Base-by-base conservation (phyloP, 2,113 vertebrate species). In the Chionodraco myersi region DNA sequence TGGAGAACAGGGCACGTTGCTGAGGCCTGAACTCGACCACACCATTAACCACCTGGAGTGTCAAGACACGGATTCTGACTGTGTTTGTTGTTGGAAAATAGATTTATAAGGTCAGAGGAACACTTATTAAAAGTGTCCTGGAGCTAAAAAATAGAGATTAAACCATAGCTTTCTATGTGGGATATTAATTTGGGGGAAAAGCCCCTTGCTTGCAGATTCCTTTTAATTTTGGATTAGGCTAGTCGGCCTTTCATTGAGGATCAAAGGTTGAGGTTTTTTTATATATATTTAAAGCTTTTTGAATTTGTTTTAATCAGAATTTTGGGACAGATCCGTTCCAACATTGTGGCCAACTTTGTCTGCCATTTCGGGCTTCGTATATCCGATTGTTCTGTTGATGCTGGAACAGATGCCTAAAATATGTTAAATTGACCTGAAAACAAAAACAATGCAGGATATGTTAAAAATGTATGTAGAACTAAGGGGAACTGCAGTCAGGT, bases 41-140 rank as follows among this genome's bases (percentile, higher is more conserved):
- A 66, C 64, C 47, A 75, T 83, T 75, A 82, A 67, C 75, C 56
- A 48, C 56, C 71, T 16, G 65, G 34, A 76, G 70, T 49, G 61
- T 26, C 10, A 14, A 69, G n/a, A 59, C 59, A 44, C 30, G 6
- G 18, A 67, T 71, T 88, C 45, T 8, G 52, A 59, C 58, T 54
- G 54, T 57, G 45, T 36, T 26, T 23, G 56, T 21, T 21, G 26
- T 68, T 68, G 67, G 71, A 64, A 72, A 81, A 80, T 48, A 34
- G 48, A 77, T 72, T 78, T 75, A 72, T 68, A 70, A 72, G 67
- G 68, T 74, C 47, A 70, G 47, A 41, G 51, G 30, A 78, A 70
- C 56, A 71, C 12, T 70, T 76, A 76, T 78, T 72, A 67, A 83
- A 65, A 44, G 34, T 58, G 47, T 49, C 45, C 56, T 14, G 11